Evolutionary conservation across 2,113 vertebrate species (phyloP).

Genomic region (Lutjanus erythropterus): DNA sequence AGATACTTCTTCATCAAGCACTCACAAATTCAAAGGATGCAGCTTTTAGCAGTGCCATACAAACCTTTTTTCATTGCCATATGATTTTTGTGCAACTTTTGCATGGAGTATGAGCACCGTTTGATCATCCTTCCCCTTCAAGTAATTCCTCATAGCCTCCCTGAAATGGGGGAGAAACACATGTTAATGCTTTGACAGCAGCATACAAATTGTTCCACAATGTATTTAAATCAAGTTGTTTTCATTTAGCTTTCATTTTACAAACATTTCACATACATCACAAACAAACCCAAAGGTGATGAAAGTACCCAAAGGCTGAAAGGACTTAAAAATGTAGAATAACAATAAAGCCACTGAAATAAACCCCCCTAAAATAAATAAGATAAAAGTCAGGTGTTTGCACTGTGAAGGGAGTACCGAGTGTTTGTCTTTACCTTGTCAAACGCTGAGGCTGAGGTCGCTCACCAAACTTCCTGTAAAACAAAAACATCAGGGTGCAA

Average conservation of each 20-base stretch:
- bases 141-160: conserved; percentile 97
- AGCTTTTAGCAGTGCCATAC: background rate
- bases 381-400: no score
- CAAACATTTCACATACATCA: no score
- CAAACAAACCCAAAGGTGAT: no score
- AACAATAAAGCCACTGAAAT: no score
- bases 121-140: conserved; percentile 97
- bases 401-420: background rate
- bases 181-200: conserved; percentile 2
- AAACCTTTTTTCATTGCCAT: conserved; percentile 98
- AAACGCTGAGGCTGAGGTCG: conserved; percentile 94
- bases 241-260: no score
- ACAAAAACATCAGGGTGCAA: conserved; percentile 54
- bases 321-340: no score
- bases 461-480: conserved; percentile 96
- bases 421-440: conserved; percentile 88
- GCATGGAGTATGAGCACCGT: conserved; percentile 97
- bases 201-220: background rate
- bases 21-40: background rate
- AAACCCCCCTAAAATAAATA: no score
- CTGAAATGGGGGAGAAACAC: conserved; percentile 69
- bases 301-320: no score
- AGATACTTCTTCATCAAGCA: background rate
- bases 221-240: conserved; percentile 5
- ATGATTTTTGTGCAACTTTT: conserved; percentile 98